These are phyloP conservation scores for Euglossa dilemma DNA, from an alignment of 1,140 invertebrate species.

Conservation along the genomic window DNA sequence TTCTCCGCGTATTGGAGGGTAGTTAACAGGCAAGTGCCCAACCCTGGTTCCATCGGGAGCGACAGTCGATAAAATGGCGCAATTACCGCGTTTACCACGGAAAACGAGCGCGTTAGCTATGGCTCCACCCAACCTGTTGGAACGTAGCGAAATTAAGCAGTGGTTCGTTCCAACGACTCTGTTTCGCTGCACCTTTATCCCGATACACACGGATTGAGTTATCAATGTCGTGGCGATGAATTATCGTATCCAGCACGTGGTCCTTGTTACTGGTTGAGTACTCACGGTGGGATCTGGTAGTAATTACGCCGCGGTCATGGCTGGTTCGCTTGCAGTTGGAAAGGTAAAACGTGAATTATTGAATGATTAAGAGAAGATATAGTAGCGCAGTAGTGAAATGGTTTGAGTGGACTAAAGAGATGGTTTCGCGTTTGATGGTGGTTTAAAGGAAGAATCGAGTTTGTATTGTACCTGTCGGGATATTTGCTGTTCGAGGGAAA, in stretches of 20 bases:
- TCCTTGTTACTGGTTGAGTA: neutral
- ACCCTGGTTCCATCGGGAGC: no score
- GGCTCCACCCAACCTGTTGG: neutral
- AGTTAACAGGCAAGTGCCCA: no score
- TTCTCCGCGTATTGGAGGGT: no score
- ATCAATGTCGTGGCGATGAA: neutral
- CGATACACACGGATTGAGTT: neutral
- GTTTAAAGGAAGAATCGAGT: no score
- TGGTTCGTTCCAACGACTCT: no score
- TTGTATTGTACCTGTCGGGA: no score
- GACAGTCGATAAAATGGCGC: neutral
- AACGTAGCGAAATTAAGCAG: neutral
- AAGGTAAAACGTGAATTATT: neutral
- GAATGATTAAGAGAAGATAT: neutral
- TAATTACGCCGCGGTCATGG: neutral
- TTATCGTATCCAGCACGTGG: neutral
- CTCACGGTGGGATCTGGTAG: neutral
- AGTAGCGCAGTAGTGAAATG: no score
- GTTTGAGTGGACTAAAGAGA: no score
- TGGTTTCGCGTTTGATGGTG: no score
- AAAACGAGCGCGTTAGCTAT: neutral
- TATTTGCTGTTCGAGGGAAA: no score
- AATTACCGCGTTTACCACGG: neutral
- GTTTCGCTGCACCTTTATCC: neutral
- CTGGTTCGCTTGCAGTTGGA: neutral